These are phyloP conservation scores for Uria lomvia DNA, from an alignment of 2,113 vertebrate species.

Conservation along the genomic window DNA sequence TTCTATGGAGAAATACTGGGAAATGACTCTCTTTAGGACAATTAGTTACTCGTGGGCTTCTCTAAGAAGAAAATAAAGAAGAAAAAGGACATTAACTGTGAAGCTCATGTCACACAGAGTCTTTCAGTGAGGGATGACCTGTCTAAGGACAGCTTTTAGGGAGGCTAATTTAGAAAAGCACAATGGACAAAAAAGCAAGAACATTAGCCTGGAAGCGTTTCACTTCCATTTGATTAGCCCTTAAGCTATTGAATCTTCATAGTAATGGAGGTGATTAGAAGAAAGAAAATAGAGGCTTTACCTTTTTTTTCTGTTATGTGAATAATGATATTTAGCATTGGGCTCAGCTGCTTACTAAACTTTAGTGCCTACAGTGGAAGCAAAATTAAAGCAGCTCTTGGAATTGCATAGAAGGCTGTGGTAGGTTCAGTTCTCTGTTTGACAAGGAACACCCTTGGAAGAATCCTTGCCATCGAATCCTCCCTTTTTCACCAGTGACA, in stretches of 20 bases:
- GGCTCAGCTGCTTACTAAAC: background rate
- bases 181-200: background rate
- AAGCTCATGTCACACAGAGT: background rate
- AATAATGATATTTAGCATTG: background rate
- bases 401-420: background rate
- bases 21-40: background rate
- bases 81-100: background rate
- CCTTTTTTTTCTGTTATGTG: background rate
- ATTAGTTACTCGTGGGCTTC: background rate
- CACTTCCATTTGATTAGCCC: background rate
- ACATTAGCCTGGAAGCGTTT: background rate
- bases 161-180: background rate
- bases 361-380: background rate
- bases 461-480: background rate
- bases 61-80: background rate
- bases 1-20: background rate
- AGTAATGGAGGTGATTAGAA: background rate
- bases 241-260: background rate
- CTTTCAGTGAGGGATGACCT: background rate
- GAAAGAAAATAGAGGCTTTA: background rate
- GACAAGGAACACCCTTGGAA: background rate
- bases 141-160: background rate
- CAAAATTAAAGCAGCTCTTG: background rate
- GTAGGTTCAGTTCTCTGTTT: background rate
- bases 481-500: background rate